Conservation (phyloP, 2,888 invertebrate genomes). For the Auanema freiburgensis region DNA sequence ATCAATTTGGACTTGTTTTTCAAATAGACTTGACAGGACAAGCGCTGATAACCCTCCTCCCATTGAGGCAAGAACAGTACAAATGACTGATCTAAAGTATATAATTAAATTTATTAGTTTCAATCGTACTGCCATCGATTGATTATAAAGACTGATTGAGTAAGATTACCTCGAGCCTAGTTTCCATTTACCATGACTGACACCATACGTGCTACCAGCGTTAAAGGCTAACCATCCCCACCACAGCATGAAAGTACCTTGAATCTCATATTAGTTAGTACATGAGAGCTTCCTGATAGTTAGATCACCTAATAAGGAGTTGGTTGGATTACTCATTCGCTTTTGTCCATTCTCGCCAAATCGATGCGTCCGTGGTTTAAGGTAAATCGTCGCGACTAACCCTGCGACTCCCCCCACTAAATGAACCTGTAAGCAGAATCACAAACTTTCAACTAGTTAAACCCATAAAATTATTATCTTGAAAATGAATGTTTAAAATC, state of each 20-base stretch:
- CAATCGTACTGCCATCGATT: not conserved
- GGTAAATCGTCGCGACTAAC: slow-evolving; percentile 48
- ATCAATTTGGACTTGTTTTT: slow-evolving; percentile 49
- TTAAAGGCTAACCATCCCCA: slow-evolving; percentile 53
- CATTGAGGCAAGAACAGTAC: slow-evolving; percentile 41
- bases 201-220: slow-evolving; percentile 52
- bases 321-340: slow-evolving; percentile 51
- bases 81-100: slow-evolving; percentile 43
- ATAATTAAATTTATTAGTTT: not conserved
- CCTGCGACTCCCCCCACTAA: slow-evolving; percentile 54
- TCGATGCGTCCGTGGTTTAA: slow-evolving; percentile 40
- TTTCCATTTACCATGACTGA: slow-evolving; percentile 44
- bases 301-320: slow-evolving; percentile 42
- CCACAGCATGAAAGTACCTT: slow-evolving; percentile 56
- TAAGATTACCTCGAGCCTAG: slow-evolving; percentile 39
- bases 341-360: slow-evolving; percentile 49
- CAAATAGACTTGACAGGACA: slow-evolving; percentile 22
- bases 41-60: slow-evolving; percentile 27
- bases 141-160: not conserved
- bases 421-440: slow-evolving; percentile 35
- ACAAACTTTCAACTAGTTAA: slow-evolving; percentile 1
- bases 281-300: not conserved
- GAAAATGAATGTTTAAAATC: not conserved
- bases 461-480: slow-evolving; percentile 1
- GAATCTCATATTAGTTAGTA: not conserved